phyloP scores from a whole-genome alignment of 2,888 invertebrate species.

The Cheilosia variabilis region DNA sequence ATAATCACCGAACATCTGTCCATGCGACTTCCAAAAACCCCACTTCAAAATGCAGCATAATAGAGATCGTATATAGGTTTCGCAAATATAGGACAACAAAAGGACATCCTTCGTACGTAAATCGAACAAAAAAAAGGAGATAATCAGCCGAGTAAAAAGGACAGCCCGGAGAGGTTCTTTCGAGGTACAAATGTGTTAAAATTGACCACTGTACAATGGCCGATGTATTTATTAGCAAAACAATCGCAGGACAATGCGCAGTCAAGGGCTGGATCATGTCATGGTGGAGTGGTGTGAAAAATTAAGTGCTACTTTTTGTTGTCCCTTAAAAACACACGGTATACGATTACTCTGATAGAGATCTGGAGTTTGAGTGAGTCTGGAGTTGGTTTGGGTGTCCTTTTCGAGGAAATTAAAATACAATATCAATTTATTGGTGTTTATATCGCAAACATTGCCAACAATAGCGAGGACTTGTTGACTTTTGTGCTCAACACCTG shows the following conservation, averaged over 20 bases:
- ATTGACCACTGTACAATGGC: constrained; percentile 64
- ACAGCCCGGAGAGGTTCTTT: constrained; percentile 37
- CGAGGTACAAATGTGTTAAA: constrained; percentile 67
- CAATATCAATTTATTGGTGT: constrained; percentile 69
- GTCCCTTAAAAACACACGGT: constrained; percentile 23
- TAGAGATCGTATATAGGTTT: constrained; percentile 56
- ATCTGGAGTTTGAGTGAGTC: neutral
- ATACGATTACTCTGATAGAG: constrained; percentile 57
- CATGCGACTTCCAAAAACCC: constrained; percentile 28
- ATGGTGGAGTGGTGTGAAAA: constrained; percentile 64
- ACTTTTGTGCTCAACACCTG: constrained; percentile 64
- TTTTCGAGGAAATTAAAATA: constrained; percentile 54
- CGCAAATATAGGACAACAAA: constrained; percentile 72
- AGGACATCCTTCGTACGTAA: constrained; percentile 50
- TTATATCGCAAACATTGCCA: constrained; percentile 62
- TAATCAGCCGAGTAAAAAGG: constrained; percentile 60
- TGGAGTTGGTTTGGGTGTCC: constrained; percentile 4
- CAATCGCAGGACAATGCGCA: constrained; percentile 61
- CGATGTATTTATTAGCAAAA: constrained; percentile 71
- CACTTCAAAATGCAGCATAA: constrained; percentile 20
- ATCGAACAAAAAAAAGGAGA: constrained; percentile 54
- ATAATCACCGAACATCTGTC: constrained; percentile 32
- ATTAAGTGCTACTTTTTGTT: constrained; percentile 54
- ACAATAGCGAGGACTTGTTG: constrained; percentile 62
- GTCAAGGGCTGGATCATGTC: constrained; percentile 72